Conservation (phyloP, 1,140 invertebrate species). For the Drosophila pseudoananassae region DNA sequence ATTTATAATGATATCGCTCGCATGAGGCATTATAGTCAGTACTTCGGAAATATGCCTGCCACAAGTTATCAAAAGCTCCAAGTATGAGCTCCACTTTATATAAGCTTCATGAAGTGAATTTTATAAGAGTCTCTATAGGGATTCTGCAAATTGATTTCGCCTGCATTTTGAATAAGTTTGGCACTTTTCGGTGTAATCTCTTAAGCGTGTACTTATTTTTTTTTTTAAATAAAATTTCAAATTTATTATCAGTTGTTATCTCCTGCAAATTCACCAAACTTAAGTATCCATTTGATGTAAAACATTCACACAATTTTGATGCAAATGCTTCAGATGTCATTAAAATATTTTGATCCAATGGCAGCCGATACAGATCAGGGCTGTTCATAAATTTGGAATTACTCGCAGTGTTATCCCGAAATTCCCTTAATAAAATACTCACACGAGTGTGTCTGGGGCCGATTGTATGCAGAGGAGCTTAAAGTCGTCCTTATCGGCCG, state of each 20-base stretch:
- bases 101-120: constrained; percentile 38
- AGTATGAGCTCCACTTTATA: constrained; percentile 30
- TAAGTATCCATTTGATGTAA: not conserved
- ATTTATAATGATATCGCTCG: constrained; percentile 69
- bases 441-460: not conserved
- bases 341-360: too few relatives aligned
- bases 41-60: constrained; percentile 40
- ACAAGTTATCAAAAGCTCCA: constrained; percentile 42
- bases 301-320: too few relatives aligned
- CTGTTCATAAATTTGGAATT: constrained; percentile 1
- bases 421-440: constrained; percentile 4
- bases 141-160: constrained; percentile 30
- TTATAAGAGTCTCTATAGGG: not conserved
- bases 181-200: not conserved
- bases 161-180: not conserved
- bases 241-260: too few relatives aligned
- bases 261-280: not conserved
- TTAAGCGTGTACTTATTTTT: not conserved
- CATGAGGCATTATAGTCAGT: constrained; percentile 23
- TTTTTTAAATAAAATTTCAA: too few relatives aligned
- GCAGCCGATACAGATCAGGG: not conserved
- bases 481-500: constrained; percentile 33
- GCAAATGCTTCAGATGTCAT: too few relatives aligned
- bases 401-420: constrained; percentile 4
- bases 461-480: constrained; percentile 29